A percentile compares a stretch with the other conserved stretches of the same genome.
phyloP scores from a whole-genome alignment of 2,797 vertebrate genomes.

The Bovichtus diacanthus region DNA sequence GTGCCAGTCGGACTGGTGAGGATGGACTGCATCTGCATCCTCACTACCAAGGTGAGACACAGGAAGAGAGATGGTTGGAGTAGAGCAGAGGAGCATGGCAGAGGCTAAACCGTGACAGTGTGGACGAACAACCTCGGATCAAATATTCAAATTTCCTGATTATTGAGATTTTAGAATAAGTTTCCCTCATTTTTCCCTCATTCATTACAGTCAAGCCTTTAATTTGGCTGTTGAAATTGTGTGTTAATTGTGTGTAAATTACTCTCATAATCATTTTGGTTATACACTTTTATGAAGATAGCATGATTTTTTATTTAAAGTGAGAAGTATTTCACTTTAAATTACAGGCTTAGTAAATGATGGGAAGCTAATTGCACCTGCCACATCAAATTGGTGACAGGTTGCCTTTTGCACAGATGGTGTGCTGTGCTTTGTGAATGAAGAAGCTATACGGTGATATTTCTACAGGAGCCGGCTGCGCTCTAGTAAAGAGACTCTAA shows the following conservation, averaged over 20 bases:
- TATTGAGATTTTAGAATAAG: neutral
- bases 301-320: neutral
- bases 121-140: neutral
- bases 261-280: neutral
- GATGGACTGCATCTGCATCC: conserved; percentile 87
- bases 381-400: neutral
- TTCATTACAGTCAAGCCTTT: neutral
- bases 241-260: neutral
- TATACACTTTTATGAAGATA: neutral
- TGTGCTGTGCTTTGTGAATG: conserved; percentile 20
- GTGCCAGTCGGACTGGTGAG: conserved; percentile 53
- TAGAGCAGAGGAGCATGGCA: neutral
- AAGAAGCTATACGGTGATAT: conserved; percentile 12
- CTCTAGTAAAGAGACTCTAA: conserved; percentile 30
- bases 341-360: neutral
- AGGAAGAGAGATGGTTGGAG: neutral
- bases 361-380: neutral
- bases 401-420: conserved; percentile 2
- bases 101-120: neutral
- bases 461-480: conserved; percentile 31
- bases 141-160: neutral
- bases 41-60: conserved; percentile 84
- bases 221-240: neutral
- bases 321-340: neutral
- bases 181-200: neutral